Percentiles rank a stretch among this genome's conserved stretches.
These are phyloP conservation scores for Amazona vittata DNA, from an alignment of 2,113 vertebrate genomes.

Conservation along the genomic window DNA sequence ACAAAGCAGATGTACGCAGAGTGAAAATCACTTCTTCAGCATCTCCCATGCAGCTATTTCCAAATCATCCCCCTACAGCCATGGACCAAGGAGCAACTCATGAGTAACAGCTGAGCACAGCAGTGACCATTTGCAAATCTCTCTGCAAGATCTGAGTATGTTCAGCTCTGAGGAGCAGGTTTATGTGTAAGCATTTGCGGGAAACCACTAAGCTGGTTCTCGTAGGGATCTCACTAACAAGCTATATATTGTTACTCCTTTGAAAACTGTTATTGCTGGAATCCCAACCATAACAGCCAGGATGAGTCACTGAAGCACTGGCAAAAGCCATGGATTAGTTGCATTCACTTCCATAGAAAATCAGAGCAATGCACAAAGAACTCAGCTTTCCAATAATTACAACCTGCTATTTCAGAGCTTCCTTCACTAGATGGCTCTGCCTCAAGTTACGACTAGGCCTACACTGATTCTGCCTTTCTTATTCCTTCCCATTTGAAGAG, in stretches of 20 bases:
- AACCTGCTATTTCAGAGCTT: neutral
- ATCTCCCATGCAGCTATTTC: neutral
- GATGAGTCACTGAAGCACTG: neutral
- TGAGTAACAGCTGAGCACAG: neutral
- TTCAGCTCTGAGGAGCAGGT: neutral
- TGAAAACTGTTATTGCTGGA: constrained; percentile 11
- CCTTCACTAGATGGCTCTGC: neutral
- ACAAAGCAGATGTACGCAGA: neutral
- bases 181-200: neutral
- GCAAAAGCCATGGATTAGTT: neutral
- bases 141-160: accelerated
- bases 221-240: neutral
- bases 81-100: neutral
- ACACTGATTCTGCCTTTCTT: neutral
- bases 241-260: neutral
- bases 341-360: neutral
- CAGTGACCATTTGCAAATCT: neutral
- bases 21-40: neutral
- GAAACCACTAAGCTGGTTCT: neutral
- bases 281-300: neutral
- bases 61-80: neutral
- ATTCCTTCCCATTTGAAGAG: neutral
- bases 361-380: neutral
- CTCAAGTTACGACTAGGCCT: neutral
- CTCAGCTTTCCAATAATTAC: neutral